These are phyloP conservation scores for Palythoa grandiflora DNA, from an alignment of 92 coral and sea anemone species.

Conservation along the genomic window DNA sequence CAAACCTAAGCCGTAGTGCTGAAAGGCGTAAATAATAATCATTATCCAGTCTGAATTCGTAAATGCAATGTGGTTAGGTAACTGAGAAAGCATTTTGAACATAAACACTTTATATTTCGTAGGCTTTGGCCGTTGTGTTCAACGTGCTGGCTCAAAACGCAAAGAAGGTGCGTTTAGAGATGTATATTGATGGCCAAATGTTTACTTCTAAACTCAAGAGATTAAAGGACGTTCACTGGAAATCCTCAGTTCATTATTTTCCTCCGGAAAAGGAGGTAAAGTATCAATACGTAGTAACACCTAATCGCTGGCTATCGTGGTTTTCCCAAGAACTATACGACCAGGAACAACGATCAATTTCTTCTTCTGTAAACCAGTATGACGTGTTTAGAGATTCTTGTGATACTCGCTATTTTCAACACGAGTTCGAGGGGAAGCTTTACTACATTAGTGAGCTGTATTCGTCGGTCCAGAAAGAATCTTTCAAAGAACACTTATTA, in stretches of 20 bases:
- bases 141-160: slow-evolving; percentile 9
- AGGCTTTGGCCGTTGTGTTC: slow-evolving; percentile 17
- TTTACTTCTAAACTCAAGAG: neutral
- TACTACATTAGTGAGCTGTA: slow-evolving; percentile 60
- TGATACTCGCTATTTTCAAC: slow-evolving; percentile 11
- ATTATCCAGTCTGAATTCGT: too few species aligned
- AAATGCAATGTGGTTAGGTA: too few species aligned
- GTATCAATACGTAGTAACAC: too few species aligned
- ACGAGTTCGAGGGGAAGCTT: slow-evolving; percentile 60
- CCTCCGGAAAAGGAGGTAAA: neutral
- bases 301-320: too few species aligned
- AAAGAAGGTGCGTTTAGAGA: neutral
- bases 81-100: neutral
- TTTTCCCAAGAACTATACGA: neutral
- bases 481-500: slow-evolving; percentile 57
- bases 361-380: slow-evolving; percentile 58
- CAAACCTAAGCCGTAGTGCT: too few species aligned
- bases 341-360: neutral
- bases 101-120: neutral
- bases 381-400: slow-evolving; percentile 67
- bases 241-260: slow-evolving; percentile 2
- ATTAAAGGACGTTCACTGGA: slow-evolving; percentile 52
- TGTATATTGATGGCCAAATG: neutral
- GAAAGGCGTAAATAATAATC: too few species aligned
- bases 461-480: neutral